Base-by-base conservation (phyloP, 2,888 invertebrate genomes). In the Papilio demoleus region DNA sequence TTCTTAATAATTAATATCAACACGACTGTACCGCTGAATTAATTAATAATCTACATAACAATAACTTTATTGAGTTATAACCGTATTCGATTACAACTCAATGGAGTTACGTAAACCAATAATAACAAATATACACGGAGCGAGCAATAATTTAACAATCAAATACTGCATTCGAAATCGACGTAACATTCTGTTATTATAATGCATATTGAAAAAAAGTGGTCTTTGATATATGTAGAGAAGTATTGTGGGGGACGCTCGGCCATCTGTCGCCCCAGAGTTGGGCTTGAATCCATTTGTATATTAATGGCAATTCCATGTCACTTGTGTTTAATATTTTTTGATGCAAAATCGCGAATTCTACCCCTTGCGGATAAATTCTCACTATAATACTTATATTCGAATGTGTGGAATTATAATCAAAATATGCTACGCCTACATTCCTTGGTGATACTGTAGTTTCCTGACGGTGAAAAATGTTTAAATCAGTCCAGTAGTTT, bases 261-360 rank as follows among this genome's bases (percentile, higher is more conserved):
- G 77, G 76, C 86, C 88, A 89, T 88, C 88, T 89, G 88, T 84
- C 85, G 80, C 76, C 71, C 67, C 70, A 59, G 72, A 74, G 74
- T 74, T 79, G 77, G 79, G 76, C 80, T 79, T 79, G 80, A 53
- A 68, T 79, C 76, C 75, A 74, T 73, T 76, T 73, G 75, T 72
- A 74, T 72, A 75, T 75, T 82, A 79, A 83, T 83, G 82, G 79
- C 77, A 79, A 82, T 85, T 82, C 74, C 77, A 78, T 81, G 77
- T 77, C 73, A 68, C 72, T 66, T 14, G 40, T 61, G 70, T 75
- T 75, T 70, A 73, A 73, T 76, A 74, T 72, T 74, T n/a, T 74
- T 67, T 70, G 74, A 72, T 72, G 70, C 70, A 67, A 70, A 71
- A 69, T 71, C 73, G 65, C 65, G 50, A 11, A 24, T 56, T 42